phyloP scores from a whole-genome alignment of 2,888 invertebrate species.

The Timema cristinae region DNA sequence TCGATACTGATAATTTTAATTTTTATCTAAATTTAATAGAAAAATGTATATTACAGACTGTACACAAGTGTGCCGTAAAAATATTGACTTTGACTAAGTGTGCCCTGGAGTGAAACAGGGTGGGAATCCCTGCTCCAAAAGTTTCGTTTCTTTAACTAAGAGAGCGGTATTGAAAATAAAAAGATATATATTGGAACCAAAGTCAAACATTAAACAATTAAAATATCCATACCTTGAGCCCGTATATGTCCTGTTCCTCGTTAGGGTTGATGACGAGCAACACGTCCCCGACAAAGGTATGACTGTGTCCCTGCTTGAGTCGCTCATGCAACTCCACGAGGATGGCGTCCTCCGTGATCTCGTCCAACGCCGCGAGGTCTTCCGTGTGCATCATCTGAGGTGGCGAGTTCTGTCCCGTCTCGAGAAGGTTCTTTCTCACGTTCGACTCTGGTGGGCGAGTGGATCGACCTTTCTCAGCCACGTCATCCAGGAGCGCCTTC shows the following conservation, averaged over 20 bases:
- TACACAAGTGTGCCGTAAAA: background rate
- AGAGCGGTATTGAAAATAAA: background rate
- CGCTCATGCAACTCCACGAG: slow-evolving; percentile 66
- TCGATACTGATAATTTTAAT: no score
- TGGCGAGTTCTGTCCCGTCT: slow-evolving; percentile 41
- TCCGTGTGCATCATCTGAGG: slow-evolving; percentile 74
- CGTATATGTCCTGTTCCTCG: slow-evolving; percentile 66
- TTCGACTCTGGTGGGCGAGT: slow-evolving; percentile 18
- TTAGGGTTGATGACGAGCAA: slow-evolving; percentile 77
- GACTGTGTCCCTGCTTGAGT: slow-evolving; percentile 61
- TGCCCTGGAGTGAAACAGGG: background rate
- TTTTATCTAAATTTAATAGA: background rate
- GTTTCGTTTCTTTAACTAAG: background rate
- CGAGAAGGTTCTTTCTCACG: slow-evolving; percentile 26
- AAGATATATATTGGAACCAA: background rate
- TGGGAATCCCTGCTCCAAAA: no score
- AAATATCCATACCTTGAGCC: slow-evolving; percentile 56
- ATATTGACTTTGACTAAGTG: no score
- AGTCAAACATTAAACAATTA: background rate
- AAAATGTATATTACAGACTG: background rate
- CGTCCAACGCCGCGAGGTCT: slow-evolving; percentile 75
- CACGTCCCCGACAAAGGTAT: slow-evolving; percentile 78
- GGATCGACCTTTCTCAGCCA: slow-evolving; percentile 44
- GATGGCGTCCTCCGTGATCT: slow-evolving; percentile 67
- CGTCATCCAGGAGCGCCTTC: slow-evolving; percentile 54